Base-by-base conservation (phyloP, 1,140 invertebrate species). In the Heliconius himera region DNA sequence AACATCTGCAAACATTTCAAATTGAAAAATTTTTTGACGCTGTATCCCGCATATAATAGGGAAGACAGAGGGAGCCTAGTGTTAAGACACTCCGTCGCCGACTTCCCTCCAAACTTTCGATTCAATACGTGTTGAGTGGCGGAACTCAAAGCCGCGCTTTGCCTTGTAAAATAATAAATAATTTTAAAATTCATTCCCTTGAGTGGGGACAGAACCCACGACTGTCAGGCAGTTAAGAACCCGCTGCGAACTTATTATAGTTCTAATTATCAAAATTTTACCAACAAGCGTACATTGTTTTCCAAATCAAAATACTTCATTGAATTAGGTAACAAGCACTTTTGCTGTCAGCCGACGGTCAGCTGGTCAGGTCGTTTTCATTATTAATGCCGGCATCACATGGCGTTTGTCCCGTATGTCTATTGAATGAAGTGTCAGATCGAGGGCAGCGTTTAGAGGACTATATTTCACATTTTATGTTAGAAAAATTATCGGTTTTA, bases 381-480 rank as follows among this genome's bases (percentile, higher is more conserved):
- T 72, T 72, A 72, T 38, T 72, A 72, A 72, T 38, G 29, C 36
- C 36, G 6, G 36, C 70, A n/a, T 72, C 70, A 72, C 36, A 72
- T 72, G 36, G 70, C 70, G 70, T 38, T 38, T 33, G 38, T 72
- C 70, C 29, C 70, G 36, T 11, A 72, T 72, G 22, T 54, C 41
- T 51, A 74, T 74, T 74, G 54, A 74, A 74, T 51, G 46, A 56
- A n/a, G 8, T 74, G 46, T 51, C 51, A 74, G 36, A 54, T 70
- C 26, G 29, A 33, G 46, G 36, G 29, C 36, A 54, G 13, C 33
- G 13, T 76, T 76, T 41, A 72, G 36, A 72, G 70, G 60, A 66
- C 56, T 26, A 29, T 66, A 66, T 66, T 66, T 66, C 13, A 66
- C 26, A 26, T 29, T 29, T 66, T 66, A 29, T 22, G 4, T 16